Conservation (phyloP, 1,140 invertebrate genomes). For the Sipha flava region DNA sequence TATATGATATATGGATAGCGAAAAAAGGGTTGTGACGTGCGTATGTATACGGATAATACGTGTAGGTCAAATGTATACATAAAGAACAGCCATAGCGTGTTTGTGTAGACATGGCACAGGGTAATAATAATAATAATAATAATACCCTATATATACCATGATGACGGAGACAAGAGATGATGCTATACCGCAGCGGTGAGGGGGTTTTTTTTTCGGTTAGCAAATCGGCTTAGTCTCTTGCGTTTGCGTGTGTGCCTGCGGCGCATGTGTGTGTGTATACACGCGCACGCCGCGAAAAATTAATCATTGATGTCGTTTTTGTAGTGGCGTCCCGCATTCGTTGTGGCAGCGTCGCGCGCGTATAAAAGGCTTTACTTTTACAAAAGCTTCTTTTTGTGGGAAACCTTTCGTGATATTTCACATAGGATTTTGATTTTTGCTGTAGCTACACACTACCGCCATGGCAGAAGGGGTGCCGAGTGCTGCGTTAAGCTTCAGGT, state of each 20-base stretch:
- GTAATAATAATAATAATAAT: neutral
- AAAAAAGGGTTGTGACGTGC: neutral
- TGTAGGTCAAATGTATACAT: neutral
- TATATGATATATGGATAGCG: neutral
- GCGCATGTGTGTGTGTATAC: too few relatives aligned
- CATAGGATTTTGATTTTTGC: neutral
- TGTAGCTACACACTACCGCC: neutral
- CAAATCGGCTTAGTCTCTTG: neutral
- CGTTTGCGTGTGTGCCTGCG: neutral
- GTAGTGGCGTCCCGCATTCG: too few relatives aligned
- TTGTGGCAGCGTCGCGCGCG: neutral
- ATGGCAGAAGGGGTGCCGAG: neutral
- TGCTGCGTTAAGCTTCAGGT: neutral
- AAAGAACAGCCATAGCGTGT: neutral
- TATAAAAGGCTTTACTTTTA: conserved; percentile 12
- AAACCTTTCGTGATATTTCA: conserved; percentile 1
- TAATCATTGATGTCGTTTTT: neutral
- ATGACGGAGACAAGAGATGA: neutral
- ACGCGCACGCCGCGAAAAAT: neutral
- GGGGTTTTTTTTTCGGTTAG: neutral
- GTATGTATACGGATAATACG: neutral
- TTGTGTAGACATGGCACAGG: neutral
- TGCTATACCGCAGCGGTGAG: neutral
- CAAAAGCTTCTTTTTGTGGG: conserved; percentile 1
- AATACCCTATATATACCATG: neutral